phyloP scores from a whole-genome alignment of 1,140 invertebrate genomes.

The Pseudomyrmex dendroicus region DNA sequence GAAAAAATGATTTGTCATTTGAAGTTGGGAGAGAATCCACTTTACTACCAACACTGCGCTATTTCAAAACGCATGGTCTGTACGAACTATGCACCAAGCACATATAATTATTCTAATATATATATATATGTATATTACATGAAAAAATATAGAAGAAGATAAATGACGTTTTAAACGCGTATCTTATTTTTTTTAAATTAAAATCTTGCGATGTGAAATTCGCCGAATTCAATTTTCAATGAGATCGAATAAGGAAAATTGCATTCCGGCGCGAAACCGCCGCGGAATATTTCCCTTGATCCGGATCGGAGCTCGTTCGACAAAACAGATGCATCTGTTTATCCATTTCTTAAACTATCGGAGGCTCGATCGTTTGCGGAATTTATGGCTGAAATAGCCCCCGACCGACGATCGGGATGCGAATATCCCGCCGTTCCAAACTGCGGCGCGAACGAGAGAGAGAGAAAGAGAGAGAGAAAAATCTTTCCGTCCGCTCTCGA shows the following conservation, averaged over 20 bases:
- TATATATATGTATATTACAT: no score
- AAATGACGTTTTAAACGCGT: no score
- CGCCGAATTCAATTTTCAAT: no score
- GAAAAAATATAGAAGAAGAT: no score
- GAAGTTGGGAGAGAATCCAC: neutral
- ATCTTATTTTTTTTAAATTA: no score
- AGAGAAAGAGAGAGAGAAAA: no score
- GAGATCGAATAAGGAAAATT: no score
- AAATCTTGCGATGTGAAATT: no score
- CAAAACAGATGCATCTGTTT: slow-evolving; percentile 56
- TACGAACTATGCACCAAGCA: no score
- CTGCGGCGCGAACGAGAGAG: slow-evolving; percentile 8
- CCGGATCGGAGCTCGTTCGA: slow-evolving; percentile 30
- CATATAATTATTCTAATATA: no score
- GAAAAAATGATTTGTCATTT: neutral
- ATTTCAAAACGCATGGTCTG: neutral
- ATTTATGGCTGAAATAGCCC: slow-evolving; percentile 39
- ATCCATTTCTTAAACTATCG: slow-evolving; percentile 50
- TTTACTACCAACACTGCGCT: no score
- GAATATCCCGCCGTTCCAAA: slow-evolving; percentile 25
- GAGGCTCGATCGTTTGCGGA: slow-evolving; percentile 27
- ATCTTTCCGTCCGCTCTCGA: neutral
- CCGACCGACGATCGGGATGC: slow-evolving; percentile 11
- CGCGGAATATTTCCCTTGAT: neutral
- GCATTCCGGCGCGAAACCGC: no score